Evolutionary conservation across 1,140 invertebrate genomes (phyloP), one percentile per base, ranked within the genome.

Genomic region (Heliconius nattereri): DNA sequence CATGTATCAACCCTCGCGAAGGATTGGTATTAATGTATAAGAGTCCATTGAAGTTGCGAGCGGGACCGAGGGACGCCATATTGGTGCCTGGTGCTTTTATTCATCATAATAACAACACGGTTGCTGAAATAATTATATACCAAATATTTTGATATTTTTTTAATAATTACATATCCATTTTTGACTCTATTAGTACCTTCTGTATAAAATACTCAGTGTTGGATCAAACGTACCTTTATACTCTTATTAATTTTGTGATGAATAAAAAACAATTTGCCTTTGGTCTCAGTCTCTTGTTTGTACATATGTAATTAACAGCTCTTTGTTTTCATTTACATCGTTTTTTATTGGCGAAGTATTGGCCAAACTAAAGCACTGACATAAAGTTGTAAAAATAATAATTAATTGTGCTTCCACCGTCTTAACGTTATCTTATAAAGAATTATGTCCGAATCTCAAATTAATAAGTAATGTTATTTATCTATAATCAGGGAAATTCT

Each of bases 281-380:
- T 89, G 83, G 86, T 91, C 90, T 91, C 87, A 78, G 78, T 80
- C 85, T 90, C 85, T 87, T 85, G 86, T 89, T 89, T 94, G 92
- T 94, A 94, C 91, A 94, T 94, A 94, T 94, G 91, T 94, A 93
- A 92, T 91, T 92, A 90, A 90, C 90, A 88, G 83, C 83, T 89
- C 78, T 84, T 90, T 57, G 7, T 57, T 89, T 89, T 81, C 81
- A 78, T 86, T 88, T 86, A 85, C 80, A 78, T 81, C 20, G 66
- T 80, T 76, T 52, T 80, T 76, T 77, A 71, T 81, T 79, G 82
- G 76, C 75, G 49, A 37, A 81, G 76, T 71, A 81, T 80, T 71
- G 35, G 76, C 80, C 78, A 71, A 78, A 66, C 66, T 52, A 74
- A 76, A 78, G 81, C 83, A 84, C 83, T 84, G 83, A 84, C 80